Percentiles rank a stretch among this genome's conserved stretches.
Evolutionary conservation across 2,888 invertebrate species (phyloP).

Genomic region (Megastigmus dorsalis): DNA sequence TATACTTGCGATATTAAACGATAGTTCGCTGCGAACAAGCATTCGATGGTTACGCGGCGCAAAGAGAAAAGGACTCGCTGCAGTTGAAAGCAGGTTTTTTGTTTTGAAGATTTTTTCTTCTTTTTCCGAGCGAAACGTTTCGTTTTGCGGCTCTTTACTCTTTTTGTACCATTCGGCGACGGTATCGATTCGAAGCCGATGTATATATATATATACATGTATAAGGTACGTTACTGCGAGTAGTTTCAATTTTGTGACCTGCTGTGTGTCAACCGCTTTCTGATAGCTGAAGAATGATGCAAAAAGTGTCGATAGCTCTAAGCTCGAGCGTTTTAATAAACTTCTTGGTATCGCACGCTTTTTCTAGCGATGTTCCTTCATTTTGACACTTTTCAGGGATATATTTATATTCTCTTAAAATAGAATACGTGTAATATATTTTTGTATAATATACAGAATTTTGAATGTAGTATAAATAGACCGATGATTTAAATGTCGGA

Average conservation of each 20-base stretch:
- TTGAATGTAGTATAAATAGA: no score
- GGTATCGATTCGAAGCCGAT: not conserved
- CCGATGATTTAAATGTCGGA: no score
- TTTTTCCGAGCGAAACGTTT: not conserved
- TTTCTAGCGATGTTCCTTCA: no score
- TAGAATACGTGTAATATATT: no score
- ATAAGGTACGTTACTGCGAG: not conserved
- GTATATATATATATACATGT: no score
- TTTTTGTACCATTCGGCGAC: not conserved
- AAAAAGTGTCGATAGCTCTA: not conserved
- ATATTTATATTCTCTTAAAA: not conserved
- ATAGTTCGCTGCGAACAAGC: no score
- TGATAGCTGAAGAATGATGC: conserved; percentile 2
- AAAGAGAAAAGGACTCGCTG: no score
- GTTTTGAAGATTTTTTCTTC: not conserved
- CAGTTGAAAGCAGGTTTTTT: not conserved
- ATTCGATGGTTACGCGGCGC: no score
- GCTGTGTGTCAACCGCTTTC: conserved; percentile 32
- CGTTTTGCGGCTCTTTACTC: not conserved
- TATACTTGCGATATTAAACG: no score
- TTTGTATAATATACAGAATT: no score
- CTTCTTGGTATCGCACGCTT: no score
- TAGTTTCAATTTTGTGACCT: conserved; percentile 19
- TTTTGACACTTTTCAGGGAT: no score
- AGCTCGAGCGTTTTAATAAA: not conserved